These are phyloP conservation scores for Pangasius sanitwongsei DNA, from an alignment of 2,797 vertebrate species.

Conservation along the genomic window DNA sequence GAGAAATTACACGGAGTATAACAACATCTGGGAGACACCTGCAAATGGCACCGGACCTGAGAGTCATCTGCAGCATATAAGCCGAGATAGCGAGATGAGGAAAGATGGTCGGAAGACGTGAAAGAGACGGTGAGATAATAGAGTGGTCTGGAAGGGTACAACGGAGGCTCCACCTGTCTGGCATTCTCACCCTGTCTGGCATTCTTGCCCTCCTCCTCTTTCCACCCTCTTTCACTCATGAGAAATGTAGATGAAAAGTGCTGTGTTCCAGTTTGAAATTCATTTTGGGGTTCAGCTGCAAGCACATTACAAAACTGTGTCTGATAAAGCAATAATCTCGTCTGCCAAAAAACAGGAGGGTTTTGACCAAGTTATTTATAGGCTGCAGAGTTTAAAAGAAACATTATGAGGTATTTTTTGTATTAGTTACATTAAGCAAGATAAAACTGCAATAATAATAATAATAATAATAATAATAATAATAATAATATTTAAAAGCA, in stretches of 20 bases:
- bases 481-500: not conserved
- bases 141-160: constrained; percentile 32
- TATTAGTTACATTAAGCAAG: not conserved
- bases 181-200: constrained; percentile 2
- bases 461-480: not conserved
- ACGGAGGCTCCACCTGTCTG: constrained; percentile 36
- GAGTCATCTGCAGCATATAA: constrained; percentile 44
- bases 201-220: constrained; percentile 18
- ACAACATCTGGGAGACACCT: constrained; percentile 74
- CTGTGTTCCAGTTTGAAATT: constrained; percentile 29
- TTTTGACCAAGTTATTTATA: constrained; percentile 14
- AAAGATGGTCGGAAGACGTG: constrained; percentile 42
- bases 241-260: constrained; percentile 26
- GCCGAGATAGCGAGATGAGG: constrained; percentile 19
- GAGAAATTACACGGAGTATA: constrained; percentile 57
- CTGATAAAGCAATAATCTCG: constrained; percentile 13
- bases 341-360: constrained; percentile 7
- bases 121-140: constrained; percentile 45
- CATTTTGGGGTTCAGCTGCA: constrained; percentile 38
- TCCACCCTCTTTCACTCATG: not conserved
- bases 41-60: constrained; percentile 70
- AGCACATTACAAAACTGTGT: constrained; percentile 18
- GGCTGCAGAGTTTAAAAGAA: not conserved
- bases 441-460: not conserved
- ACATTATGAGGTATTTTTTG: not conserved